Evolutionary conservation across 2,797 vertebrate species (phyloP).

Genomic region (Petrocephalus sullivani): DNA sequence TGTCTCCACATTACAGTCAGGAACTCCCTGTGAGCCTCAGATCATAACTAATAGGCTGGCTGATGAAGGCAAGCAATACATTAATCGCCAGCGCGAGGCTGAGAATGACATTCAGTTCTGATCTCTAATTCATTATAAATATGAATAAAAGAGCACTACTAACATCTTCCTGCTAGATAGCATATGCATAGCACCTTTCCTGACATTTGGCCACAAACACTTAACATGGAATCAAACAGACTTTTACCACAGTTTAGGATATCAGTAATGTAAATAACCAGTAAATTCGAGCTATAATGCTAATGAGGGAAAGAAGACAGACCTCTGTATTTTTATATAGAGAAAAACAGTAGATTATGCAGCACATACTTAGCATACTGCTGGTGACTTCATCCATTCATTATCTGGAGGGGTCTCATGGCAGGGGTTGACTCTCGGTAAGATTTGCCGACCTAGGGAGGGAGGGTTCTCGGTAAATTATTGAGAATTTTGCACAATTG

Average conservation of each 20-base stretch:
- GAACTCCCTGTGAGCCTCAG: constrained; percentile 16
- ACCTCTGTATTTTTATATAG: too few species aligned
- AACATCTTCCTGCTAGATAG: neutral
- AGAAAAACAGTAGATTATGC: too few species aligned
- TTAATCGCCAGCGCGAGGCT: neutral
- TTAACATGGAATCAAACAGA: neutral
- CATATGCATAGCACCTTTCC: neutral
- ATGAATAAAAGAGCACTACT: neutral
- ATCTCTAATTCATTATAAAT: neutral
- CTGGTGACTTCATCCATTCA: too few species aligned
- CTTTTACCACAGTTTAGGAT: too few species aligned
- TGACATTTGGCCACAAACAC: neutral
- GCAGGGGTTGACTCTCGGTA: neutral
- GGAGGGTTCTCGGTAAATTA: neutral
- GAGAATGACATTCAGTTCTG: neutral
- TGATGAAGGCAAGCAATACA: neutral
- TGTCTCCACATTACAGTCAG: constrained; percentile 21
- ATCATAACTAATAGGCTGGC: constrained; percentile 7
- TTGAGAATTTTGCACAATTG: neutral
- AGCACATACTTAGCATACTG: too few species aligned
- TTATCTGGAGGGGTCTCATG: too few species aligned
- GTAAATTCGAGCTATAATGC: too few species aligned
- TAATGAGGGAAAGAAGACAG: too few species aligned
- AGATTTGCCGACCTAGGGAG: neutral
- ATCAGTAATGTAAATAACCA: too few species aligned